Evolutionary conservation across 2,888 invertebrate species (phyloP).

Genomic region (Stenodema calcarata): DNA sequence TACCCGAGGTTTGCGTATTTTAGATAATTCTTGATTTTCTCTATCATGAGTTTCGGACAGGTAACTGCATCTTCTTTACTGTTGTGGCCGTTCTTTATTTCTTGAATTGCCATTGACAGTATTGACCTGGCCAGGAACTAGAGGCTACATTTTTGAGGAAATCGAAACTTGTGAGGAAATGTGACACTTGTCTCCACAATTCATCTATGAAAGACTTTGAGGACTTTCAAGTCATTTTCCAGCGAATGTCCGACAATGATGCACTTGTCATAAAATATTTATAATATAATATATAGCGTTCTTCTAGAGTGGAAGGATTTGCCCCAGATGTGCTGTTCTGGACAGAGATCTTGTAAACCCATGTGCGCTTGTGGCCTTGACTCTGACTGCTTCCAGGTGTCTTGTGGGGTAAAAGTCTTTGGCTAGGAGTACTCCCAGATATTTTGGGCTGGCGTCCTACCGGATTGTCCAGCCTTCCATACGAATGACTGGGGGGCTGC

Average conservation of each 20-base stretch:
- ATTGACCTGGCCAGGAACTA: background rate
- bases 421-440: too few relatives aligned
- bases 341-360: too few relatives aligned
- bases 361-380: too few relatives aligned
- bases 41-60: slow-evolving; percentile 90
- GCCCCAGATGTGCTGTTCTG: too few relatives aligned
- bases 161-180: slow-evolving; percentile 37
- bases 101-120: background rate
- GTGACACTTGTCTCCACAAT: slow-evolving; percentile 37
- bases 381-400: too few relatives aligned
- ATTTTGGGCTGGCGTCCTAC: too few relatives aligned
- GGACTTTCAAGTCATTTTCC: slow-evolving; percentile 93
- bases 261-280: slow-evolving; percentile 88
- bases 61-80: slow-evolving; percentile 95
- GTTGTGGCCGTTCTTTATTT: slow-evolving; percentile 78
- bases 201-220: slow-evolving; percentile 66
- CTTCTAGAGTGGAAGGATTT: too few relatives aligned
- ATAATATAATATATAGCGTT: too few relatives aligned
- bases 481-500: too few relatives aligned
- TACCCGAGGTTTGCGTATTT: slow-evolving; percentile 59
- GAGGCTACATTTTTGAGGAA: slow-evolving; percentile 5
- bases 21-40: slow-evolving; percentile 88
- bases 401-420: too few relatives aligned
- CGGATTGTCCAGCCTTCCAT: too few relatives aligned
- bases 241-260: slow-evolving; percentile 98